Conservation (phyloP, 2,797 vertebrate genomes). For the Rhinophrynus dorsalis region DNA sequence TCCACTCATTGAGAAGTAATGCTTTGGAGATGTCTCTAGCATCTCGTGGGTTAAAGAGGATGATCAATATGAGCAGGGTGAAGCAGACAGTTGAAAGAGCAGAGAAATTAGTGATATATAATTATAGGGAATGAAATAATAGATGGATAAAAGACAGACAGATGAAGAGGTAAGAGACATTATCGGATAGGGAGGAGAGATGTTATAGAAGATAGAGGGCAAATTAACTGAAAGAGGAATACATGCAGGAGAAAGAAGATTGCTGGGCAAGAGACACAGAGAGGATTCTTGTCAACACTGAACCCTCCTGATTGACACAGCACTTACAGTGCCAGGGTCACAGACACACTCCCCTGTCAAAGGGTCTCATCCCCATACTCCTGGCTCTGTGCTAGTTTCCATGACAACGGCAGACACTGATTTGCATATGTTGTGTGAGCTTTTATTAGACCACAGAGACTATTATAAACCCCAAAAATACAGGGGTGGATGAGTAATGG, state of each 20-base stretch:
- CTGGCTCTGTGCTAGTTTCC: neutral
- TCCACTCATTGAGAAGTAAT: too few relatives aligned
- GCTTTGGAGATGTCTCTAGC: too few relatives aligned
- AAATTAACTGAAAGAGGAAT: neutral
- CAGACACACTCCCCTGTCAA: conserved; percentile 8
- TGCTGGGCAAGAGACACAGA: neutral
- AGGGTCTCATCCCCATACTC: neutral
- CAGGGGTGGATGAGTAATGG: neutral
- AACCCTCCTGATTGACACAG: conserved; percentile 7
- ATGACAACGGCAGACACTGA: neutral
- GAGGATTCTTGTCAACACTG: neutral
- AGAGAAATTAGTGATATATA: neutral
- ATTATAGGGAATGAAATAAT: neutral
- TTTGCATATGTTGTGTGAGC: conserved; percentile 5
- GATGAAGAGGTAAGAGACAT: neutral
- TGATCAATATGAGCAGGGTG: neutral
- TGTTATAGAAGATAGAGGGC: neutral
- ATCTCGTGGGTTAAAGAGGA: too few relatives aligned
- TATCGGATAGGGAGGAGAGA: neutral
- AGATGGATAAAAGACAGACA: neutral
- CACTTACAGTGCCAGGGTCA: conserved; percentile 1
- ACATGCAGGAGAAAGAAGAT: neutral
- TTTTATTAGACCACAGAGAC: conserved; percentile 14
- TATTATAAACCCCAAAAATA: conserved; percentile 9
- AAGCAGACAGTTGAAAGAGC: neutral